phyloP scores from a whole-genome alignment of 2,888 invertebrate species.

The Caenorhabditis sulstoni region DNA sequence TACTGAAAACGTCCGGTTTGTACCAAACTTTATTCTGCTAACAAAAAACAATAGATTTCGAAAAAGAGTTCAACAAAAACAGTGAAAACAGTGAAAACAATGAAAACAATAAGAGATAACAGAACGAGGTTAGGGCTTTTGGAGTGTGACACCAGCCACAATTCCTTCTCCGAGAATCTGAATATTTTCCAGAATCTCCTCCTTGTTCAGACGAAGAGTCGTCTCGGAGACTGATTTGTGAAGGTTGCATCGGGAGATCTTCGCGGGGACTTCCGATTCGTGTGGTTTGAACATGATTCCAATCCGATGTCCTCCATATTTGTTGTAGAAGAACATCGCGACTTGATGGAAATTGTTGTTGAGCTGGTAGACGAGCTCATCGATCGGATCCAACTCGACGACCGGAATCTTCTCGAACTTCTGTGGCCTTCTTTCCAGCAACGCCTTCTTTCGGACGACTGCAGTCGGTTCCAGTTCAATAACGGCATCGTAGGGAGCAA shows the following conservation, averaged over 20 bases:
- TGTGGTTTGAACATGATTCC: slow-evolving; percentile 64
- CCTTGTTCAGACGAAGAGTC: slow-evolving; percentile 49
- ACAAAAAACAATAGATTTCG: no score
- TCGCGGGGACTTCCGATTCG: slow-evolving; percentile 60
- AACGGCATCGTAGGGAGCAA: slow-evolving; percentile 55
- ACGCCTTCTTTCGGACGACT: slow-evolving; percentile 42
- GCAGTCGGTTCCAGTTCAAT: slow-evolving; percentile 45
- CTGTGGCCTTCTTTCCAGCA: slow-evolving; percentile 33
- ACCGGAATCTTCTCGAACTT: slow-evolving; percentile 84
- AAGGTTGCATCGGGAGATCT: slow-evolving; percentile 59
- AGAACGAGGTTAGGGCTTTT: slow-evolving; percentile 17
- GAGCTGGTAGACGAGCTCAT: slow-evolving; percentile 86
- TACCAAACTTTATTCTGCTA: no score
- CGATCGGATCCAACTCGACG: slow-evolving; percentile 88
- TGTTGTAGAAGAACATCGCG: slow-evolving; percentile 92
- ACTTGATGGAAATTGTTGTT: slow-evolving; percentile 83
- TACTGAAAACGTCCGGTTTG: no score
- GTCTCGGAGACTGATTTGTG: slow-evolving; percentile 46
- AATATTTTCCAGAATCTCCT: slow-evolving; percentile 66
- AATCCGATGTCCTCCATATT: slow-evolving; percentile 86
- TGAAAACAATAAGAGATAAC: slow-evolving; percentile 8
- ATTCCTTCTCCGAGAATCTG: slow-evolving; percentile 63
- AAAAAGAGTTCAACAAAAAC: not conserved
- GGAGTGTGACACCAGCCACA: slow-evolving; percentile 43
- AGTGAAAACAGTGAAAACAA: not conserved